Evolutionary conservation across 2,113 vertebrate genomes (phyloP).

Genomic region (Galemys pyrenaicus): DNA sequence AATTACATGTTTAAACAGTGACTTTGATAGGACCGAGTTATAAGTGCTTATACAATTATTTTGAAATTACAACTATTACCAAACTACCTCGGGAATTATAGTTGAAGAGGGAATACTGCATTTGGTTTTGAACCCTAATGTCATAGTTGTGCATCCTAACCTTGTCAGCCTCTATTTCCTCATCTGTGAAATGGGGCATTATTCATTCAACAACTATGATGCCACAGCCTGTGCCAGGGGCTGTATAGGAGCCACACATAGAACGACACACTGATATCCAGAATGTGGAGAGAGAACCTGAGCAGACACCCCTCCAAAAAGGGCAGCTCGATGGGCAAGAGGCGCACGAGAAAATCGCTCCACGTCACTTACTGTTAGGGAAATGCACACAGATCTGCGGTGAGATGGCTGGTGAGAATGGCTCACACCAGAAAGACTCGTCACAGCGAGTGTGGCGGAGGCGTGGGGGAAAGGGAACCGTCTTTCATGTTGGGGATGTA

Average conservation of each 20-base stretch:
- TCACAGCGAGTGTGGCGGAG: no score
- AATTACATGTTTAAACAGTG: not conserved
- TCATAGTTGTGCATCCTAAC: not conserved
- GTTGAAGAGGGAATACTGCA: not conserved
- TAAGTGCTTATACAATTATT: slow-evolving; percentile 43
- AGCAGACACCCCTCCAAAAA: no score
- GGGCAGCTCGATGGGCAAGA: no score
- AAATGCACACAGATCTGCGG: no score
- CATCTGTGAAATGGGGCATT: not conserved
- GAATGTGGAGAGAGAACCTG: no score
- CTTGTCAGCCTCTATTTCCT: not conserved
- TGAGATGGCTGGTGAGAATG: no score
- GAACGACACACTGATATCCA: no score
- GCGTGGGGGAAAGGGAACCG: no score
- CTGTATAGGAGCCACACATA: not conserved
- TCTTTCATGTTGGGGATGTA: no score
- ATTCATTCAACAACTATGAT: not conserved
- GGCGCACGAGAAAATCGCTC: no score
- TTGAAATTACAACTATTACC: not conserved
- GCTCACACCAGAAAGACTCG: no score
- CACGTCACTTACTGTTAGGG: no score
- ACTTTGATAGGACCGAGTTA: not conserved
- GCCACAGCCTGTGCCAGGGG: not conserved
- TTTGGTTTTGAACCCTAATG: slow-evolving; percentile 1
- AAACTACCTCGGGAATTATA: not conserved